These are phyloP conservation scores for Falco novaeseelandiae DNA, from an alignment of 2,797 vertebrate species.

Conservation along the genomic window DNA sequence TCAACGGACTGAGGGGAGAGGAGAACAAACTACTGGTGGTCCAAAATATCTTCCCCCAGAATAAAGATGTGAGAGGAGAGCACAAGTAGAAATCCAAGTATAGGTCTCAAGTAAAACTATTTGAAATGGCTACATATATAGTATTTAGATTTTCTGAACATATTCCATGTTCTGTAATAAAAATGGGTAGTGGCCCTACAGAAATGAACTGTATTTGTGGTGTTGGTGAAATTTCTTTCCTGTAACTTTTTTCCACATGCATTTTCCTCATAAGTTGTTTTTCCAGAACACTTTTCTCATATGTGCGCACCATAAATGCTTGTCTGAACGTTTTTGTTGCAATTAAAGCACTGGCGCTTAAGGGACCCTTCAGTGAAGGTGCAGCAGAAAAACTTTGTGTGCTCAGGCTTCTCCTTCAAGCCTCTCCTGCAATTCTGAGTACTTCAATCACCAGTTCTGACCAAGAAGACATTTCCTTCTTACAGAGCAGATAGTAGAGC, in stretches of 20 bases:
- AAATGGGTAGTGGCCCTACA: not conserved
- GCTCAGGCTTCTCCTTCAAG: not conserved
- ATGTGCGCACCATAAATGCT: rapidly evolving
- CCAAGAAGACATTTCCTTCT: not conserved
- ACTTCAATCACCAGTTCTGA: not conserved
- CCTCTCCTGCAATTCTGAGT: not conserved
- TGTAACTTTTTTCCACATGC: rapidly evolving
- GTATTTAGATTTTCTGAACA: not conserved
- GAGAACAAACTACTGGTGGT: not conserved
- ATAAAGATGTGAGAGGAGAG: not conserved
- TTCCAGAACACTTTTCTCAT: not conserved
- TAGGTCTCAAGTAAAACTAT: not conserved
- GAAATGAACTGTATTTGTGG: not conserved
- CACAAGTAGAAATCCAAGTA: not conserved
- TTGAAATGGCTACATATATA: not conserved
- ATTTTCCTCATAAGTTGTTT: not conserved
- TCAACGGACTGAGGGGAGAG: not conserved
- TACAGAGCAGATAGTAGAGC: not conserved
- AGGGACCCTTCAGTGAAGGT: not conserved
- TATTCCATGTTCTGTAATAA: not conserved
- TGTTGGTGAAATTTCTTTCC: not conserved
- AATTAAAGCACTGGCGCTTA: not conserved
- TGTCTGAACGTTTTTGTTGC: not conserved
- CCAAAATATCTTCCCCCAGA: not conserved
- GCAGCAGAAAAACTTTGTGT: too few relatives aligned